Conservation (phyloP, 2,797 vertebrate genomes). For the Brachyalestes nurse region DNA sequence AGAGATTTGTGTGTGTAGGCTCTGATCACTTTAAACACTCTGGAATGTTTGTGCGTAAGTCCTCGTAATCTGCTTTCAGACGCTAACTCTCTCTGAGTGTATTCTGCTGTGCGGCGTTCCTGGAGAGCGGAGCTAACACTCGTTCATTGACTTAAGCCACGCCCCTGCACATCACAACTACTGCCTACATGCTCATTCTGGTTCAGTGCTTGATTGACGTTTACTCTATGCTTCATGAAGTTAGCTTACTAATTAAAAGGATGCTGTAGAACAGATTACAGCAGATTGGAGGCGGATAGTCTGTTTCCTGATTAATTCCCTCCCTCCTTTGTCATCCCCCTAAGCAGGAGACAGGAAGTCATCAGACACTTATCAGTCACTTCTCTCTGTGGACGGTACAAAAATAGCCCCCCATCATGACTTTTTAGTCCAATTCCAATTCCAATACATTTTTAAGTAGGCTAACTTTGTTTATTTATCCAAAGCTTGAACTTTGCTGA, state of each 20-base stretch:
- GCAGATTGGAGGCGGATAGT: slow-evolving; percentile 6
- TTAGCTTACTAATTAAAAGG: slow-evolving; percentile 22
- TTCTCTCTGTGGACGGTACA: not conserved
- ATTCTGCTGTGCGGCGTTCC: slow-evolving; percentile 5
- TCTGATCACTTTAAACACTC: slow-evolving; percentile 12
- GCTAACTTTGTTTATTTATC: no score
- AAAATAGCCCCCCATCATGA: not conserved
- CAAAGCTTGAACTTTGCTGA: no score
- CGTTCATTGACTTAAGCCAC: slow-evolving; percentile 7
- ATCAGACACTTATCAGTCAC: slow-evolving; percentile 4
- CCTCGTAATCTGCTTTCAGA: slow-evolving; percentile 40
- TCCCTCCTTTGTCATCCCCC: slow-evolving; percentile 9
- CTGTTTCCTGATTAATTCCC: slow-evolving; percentile 31
- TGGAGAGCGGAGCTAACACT: slow-evolving; percentile 5
- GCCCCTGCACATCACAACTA: not conserved
- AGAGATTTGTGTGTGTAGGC: slow-evolving; percentile 13
- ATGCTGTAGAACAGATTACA: slow-evolving; percentile 28
- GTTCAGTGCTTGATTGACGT: slow-evolving; percentile 13
- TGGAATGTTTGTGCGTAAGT: slow-evolving; percentile 7
- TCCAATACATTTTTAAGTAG: no score
- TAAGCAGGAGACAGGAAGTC: slow-evolving; percentile 32
- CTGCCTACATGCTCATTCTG: not conserved
- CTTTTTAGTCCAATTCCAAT: not conserved
- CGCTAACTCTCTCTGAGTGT: not conserved
- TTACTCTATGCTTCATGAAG: not conserved